phyloP scores from a whole-genome alignment of 2,797 vertebrate genomes.

The Pristis pectinata region DNA sequence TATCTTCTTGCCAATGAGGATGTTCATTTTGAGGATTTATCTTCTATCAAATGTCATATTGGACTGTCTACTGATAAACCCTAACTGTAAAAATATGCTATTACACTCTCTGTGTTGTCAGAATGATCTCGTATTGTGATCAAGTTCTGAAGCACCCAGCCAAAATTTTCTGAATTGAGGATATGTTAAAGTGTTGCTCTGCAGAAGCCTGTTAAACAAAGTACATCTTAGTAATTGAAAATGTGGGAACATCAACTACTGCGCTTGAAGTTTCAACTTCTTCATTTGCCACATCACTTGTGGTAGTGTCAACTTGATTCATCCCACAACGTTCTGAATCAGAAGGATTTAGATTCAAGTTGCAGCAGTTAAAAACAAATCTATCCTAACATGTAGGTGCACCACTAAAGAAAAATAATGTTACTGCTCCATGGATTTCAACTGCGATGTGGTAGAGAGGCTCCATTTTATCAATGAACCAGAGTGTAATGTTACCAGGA shows the following conservation, averaged over 20 bases:
- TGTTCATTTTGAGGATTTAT: neutral
- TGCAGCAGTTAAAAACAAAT: neutral
- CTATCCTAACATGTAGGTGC: neutral
- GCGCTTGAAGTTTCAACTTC: neutral
- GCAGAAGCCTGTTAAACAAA: neutral
- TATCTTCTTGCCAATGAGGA: neutral
- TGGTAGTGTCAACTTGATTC: neutral
- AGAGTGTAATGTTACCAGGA: too few relatives aligned
- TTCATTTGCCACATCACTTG: neutral
- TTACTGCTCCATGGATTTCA: too few relatives aligned
- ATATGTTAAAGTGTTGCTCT: neutral
- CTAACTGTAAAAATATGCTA: neutral
- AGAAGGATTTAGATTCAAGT: neutral
- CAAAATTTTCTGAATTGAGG: neutral
- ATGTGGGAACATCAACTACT: neutral
- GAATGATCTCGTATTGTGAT: neutral
- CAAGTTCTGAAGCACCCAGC: neutral
- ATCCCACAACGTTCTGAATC: neutral
- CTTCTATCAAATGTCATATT: neutral
- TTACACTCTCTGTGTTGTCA: neutral
- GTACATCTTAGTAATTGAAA: neutral
- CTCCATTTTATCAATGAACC: too few relatives aligned
- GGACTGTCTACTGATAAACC: neutral
- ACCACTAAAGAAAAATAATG: neutral
- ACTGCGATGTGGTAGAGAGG: too few relatives aligned